Evolutionary conservation across 1,140 invertebrate species (phyloP).

Genomic region (Eciton burchellii): DNA sequence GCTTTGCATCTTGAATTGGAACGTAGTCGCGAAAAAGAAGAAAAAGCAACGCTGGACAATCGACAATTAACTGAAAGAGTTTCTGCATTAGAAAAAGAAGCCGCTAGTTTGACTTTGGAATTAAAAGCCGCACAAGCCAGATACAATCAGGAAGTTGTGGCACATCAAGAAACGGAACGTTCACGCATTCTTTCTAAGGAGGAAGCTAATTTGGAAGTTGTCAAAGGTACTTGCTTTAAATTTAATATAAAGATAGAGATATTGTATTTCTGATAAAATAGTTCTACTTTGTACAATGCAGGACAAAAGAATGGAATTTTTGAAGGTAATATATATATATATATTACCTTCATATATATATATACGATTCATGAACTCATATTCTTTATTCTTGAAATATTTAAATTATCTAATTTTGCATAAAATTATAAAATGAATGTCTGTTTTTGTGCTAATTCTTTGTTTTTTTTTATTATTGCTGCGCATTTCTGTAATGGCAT

Average conservation of each 20-base stretch:
- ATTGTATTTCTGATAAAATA: constrained; percentile 21
- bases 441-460: constrained; percentile 14
- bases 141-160: constrained; percentile 95
- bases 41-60: constrained; percentile 91
- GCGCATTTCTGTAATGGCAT: constrained; percentile 43
- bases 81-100: constrained; percentile 94
- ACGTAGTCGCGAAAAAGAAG: constrained; percentile 89
- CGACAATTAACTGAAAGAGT: constrained; percentile 92
- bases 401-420: constrained; percentile 16
- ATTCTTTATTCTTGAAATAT: neutral
- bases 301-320: constrained; percentile 84
- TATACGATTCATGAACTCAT: constrained; percentile 30
- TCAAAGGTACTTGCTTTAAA: constrained; percentile 89
- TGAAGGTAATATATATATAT: constrained; percentile 84
- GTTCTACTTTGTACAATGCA: constrained; percentile 61
- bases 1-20: constrained; percentile 92
- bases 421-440: constrained; percentile 1
- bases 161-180: constrained; percentile 95
- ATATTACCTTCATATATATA: too few species aligned
- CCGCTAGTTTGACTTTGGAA: constrained; percentile 94
- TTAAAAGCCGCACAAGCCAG: constrained; percentile 94
- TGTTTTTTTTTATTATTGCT: constrained; percentile 49
- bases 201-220: constrained; percentile 95
- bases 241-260: constrained; percentile 1
- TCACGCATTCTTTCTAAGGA: constrained; percentile 94